Evolutionary conservation across 2,797 vertebrate species (phyloP), one percentile per base, ranked within the genome.

Genomic region (Ibycter americanus): DNA sequence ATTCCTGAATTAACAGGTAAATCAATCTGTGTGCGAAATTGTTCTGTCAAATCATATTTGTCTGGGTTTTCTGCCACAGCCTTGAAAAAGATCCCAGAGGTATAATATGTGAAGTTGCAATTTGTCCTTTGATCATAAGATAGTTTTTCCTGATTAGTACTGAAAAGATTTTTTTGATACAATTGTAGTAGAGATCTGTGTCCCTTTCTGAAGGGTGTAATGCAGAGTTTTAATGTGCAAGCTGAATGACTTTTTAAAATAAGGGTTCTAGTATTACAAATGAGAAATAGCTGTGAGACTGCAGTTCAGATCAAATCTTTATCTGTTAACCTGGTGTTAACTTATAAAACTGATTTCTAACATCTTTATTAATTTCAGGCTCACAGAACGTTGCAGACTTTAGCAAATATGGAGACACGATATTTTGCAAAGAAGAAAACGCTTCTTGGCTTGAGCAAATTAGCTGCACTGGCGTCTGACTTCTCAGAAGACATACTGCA

Each of bases 371-470:
- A 15, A 59, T 46, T 72, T 22, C 97, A 99, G 99, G 99, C 99
- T 82, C 99, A 99, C 94, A 94, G 96, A 91, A 99, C 99, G 0
- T 98, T 99, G 77, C 98, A 99, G 93, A 98, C 96, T 82, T 98
- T 99, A 96, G 99, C 99, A 94, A 99, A 99, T 94, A 91, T 44
- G 47, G 99, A 99, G 98, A 99, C 98, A 0, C 98, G 98, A 0
- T 99, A 99, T 97, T 99, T 99, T 97, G 98, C 98, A 55, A 99
- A 99, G 97, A 99, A 99, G 96, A 99, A 99, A 98, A 99, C 99
- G 1, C 98, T 99, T 94, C 98, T 99, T 95, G 99, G 99, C n/a
- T 98, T 99, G 97, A 99, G 99, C 96, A 99, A 99, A 95, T 98
- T 99, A 68, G 98, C 99, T 5, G 98, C 98, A 1, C 97, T 99